Percentiles rank a stretch among this genome's conserved stretches.
These are phyloP conservation scores for Callorhinus ursinus DNA, from an alignment of 2,113 vertebrate genomes.

Conservation along the genomic window DNA sequence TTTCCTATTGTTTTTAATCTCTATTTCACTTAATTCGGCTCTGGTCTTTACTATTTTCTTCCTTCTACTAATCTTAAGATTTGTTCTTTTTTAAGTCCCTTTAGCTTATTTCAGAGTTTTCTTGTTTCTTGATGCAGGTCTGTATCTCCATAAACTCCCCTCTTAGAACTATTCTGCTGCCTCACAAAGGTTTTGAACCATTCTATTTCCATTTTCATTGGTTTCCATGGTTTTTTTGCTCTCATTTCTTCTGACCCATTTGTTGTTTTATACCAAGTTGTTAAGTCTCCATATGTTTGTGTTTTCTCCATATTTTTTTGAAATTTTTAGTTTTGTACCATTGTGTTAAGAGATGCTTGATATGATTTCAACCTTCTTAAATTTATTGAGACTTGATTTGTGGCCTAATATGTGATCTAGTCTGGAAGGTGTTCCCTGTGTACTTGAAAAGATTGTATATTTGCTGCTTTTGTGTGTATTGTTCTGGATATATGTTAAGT, in stretches of 20 bases:
- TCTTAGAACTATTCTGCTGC: background rate
- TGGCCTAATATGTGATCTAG: background rate
- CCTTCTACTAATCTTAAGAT: background rate
- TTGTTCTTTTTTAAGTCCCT: background rate
- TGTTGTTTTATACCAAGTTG: background rate
- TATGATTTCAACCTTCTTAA: background rate
- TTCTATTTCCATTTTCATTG: background rate
- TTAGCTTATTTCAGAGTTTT: background rate
- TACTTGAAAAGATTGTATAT: background rate
- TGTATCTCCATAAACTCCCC: background rate
- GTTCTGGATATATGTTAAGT: background rate
- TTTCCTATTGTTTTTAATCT: background rate
- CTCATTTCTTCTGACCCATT: background rate
- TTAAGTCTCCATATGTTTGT: background rate
- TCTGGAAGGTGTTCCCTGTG: background rate
- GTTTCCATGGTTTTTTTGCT: background rate
- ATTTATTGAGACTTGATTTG: background rate
- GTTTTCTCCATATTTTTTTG: background rate
- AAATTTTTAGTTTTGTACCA: background rate
- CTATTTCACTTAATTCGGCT: background rate
- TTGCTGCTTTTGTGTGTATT: background rate
- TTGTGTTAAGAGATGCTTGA: background rate
- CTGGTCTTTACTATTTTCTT: background rate
- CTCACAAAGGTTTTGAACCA: background rate
- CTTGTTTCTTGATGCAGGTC: background rate